Evolutionary conservation across 2,113 vertebrate genomes (phyloP).

Genomic region (Oryzias melastigma): DNA sequence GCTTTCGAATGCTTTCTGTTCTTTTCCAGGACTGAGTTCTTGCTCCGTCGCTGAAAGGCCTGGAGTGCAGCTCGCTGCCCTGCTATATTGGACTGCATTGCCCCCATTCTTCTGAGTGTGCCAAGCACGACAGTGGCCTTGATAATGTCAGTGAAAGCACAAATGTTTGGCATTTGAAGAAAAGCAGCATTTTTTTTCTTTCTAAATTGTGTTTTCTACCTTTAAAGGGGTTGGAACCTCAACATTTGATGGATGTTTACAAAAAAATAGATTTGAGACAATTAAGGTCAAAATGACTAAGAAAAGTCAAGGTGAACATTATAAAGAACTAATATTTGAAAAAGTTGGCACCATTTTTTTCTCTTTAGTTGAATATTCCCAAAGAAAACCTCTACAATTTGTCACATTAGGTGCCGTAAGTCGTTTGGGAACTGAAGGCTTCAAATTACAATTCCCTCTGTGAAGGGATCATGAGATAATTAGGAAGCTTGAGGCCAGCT

Average conservation of each 20-base stretch:
- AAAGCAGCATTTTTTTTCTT: neutral
- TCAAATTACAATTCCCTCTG: conserved; percentile 39
- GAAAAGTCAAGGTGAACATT: conserved; percentile 20
- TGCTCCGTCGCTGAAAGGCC: conserved; percentile 25
- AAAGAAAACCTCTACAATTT: conserved; percentile 29
- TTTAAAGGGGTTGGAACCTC: too few species aligned
- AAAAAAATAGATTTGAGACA: too few species aligned
- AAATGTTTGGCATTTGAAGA: conserved; percentile 30
- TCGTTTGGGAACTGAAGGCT: conserved; percentile 9
- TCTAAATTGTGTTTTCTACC: too few species aligned
- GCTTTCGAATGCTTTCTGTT: conserved; percentile 3
- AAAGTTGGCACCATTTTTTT: conserved; percentile 17
- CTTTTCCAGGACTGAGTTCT: conserved; percentile 15
- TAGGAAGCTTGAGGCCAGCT: conserved; percentile 2
- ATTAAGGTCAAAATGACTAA: too few species aligned
- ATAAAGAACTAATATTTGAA: neutral
- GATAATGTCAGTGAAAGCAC: conserved; percentile 25
- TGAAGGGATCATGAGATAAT: conserved; percentile 24
- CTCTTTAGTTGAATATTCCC: conserved; percentile 1
- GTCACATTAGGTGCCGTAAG: conserved; percentile 17
- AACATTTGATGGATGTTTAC: too few species aligned
- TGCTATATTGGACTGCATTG: conserved; percentile 68
- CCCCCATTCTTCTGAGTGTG: conserved; percentile 34
- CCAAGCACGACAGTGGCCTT: conserved; percentile 43
- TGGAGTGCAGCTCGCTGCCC: conserved; percentile 18